Base-by-base conservation (phyloP, 2,113 vertebrate species). In the Muntiacus muntjak region DNA sequence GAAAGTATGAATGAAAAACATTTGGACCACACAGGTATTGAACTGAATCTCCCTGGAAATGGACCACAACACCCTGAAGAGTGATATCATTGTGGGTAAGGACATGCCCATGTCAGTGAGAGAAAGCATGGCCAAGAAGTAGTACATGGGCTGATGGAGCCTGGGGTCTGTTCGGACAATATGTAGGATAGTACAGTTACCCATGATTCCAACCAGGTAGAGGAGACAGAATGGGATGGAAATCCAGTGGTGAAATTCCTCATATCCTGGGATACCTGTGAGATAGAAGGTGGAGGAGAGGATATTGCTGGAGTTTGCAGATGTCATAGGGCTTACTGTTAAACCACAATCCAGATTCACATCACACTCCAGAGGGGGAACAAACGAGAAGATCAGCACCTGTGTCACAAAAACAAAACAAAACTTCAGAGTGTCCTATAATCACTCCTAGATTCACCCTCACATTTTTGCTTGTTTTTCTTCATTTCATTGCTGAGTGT, bases 31-130 rank as follows among this genome's bases (percentile, higher is more conserved):
- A 23, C 95, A 98, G 12, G 26, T 36, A 7, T 92, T 92, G 45
- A 98, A 96, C 25, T 94, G 79, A 36, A 98, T 98, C 54, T 97
- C 94, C 33, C 92, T 95, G 47, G 96, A 97, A 60, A 98, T 94
- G 55, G 97, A 97, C 89, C 97, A 98, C 57, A 98, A n/a, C 4
- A 98, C 95, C 14, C 96, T 81, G 21, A 97, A 93, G 7, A 98
- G 47, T 19, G 97, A 45, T 50, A 62, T 12, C 92, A 96, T 50
- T 4, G 97, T 92, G 7, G 95, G 79, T 7, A 97, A 30, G 71
- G 96, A 97, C 95, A 97, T 97, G 57, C 93, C 83, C 88, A 98
- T 92, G 40, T 98, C 97, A 23, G 92, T 96, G 60, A 98, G n/a
- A 2, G 98, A 97, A 25, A 98, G 93, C 93, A 98, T 97, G 47